Conservation (phyloP, 2,888 invertebrate species). For the Cremastobaeus sp. region DNA sequence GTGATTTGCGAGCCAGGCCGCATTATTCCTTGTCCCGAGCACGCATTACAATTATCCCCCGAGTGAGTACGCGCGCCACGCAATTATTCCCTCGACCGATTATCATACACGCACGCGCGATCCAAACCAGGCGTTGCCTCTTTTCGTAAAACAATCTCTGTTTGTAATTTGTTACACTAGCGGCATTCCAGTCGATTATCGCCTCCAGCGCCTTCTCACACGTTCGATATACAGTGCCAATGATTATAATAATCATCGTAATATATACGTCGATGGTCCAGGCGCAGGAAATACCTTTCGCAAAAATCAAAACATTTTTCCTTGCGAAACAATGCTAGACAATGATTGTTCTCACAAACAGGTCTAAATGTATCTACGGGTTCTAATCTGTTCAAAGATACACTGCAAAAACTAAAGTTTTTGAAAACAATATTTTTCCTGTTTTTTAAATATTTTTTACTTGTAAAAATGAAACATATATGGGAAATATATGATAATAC, state of each 20-base stretch:
- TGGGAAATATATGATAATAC: no score
- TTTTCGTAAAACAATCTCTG: slow-evolving; percentile 58
- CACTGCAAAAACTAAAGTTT: no score
- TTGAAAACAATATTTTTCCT: no score
- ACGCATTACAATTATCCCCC: slow-evolving; percentile 61
- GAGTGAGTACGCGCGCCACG: slow-evolving; percentile 49
- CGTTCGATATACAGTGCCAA: slow-evolving; percentile 43
- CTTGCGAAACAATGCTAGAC: no score
- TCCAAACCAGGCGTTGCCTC: slow-evolving; percentile 55
- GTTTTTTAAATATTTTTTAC: no score
- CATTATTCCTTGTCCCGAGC: slow-evolving; percentile 53
- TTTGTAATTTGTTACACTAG: slow-evolving; percentile 56
- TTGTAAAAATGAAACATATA: no score
- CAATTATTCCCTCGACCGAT: slow-evolving; percentile 64
- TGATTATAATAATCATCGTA: slow-evolving; percentile 55
- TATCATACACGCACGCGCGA: slow-evolving; percentile 58
- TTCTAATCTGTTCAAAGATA: no score
- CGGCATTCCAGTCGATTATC: slow-evolving; percentile 51
- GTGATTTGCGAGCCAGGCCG: slow-evolving; percentile 27
- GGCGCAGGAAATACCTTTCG: slow-evolving; percentile 16
- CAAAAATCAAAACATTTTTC: slow-evolving; percentile 5
- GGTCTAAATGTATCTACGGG: no score
- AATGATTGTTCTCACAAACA: no score
- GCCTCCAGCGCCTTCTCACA: slow-evolving; percentile 47
- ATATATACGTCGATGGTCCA: slow-evolving; percentile 45